phyloP scores from a whole-genome alignment of 2,113 vertebrate genomes.

The Albula goreensis region DNA sequence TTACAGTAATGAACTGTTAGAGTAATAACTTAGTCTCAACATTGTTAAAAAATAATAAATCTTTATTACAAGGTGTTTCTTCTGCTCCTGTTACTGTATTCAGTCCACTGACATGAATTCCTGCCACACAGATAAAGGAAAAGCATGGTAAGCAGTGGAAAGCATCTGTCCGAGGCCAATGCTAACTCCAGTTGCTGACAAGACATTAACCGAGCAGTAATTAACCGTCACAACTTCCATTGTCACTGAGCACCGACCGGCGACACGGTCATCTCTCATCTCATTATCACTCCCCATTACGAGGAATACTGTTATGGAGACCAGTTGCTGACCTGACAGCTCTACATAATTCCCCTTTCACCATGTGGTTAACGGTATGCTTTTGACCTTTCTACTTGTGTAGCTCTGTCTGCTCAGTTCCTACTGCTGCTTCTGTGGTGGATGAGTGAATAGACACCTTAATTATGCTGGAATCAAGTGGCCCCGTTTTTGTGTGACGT shows the following conservation, averaged over 20 bases:
- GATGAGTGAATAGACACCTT: constrained; percentile 6
- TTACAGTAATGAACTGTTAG: too few relatives aligned
- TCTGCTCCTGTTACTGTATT: too few relatives aligned
- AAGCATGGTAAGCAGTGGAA: background rate
- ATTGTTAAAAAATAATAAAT: too few relatives aligned
- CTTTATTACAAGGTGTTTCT: too few relatives aligned
- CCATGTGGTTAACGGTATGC: background rate
- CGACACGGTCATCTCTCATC: background rate
- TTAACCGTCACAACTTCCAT: background rate
- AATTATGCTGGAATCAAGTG: background rate
- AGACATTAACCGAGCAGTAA: background rate
- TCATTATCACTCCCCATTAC: constrained; percentile 15
- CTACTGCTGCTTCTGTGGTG: background rate
- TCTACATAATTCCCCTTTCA: background rate
- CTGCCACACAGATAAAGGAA: background rate
- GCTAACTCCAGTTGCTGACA: background rate
- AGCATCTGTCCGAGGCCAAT: background rate
- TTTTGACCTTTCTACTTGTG: background rate
- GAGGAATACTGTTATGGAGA: background rate
- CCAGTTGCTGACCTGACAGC: background rate
- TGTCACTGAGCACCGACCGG: background rate
- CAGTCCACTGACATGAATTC: too few relatives aligned
- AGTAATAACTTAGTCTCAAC: too few relatives aligned
- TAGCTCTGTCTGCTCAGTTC: background rate
- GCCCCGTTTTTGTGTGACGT: background rate